Evolutionary conservation across 1,140 invertebrate species (phyloP).

Genomic region (Panagrolaimus sp.): DNA sequence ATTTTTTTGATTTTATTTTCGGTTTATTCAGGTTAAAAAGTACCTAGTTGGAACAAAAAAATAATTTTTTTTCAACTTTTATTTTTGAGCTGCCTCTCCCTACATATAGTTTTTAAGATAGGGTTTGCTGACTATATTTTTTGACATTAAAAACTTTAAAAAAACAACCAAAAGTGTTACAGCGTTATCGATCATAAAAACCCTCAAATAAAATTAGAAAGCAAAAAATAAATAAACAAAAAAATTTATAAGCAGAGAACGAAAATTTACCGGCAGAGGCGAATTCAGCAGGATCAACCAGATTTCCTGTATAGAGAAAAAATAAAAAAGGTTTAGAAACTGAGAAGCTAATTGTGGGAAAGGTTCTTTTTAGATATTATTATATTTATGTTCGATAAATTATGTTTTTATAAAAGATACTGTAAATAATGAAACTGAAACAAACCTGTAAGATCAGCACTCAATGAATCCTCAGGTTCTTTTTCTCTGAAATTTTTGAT

Average conservation of each 20-base stretch:
- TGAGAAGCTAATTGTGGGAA: slow-evolving; percentile 14
- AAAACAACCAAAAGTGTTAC: no score
- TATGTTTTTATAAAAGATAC: not conserved
- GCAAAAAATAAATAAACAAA: slow-evolving; percentile 29
- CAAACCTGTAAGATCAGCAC: slow-evolving; percentile 50
- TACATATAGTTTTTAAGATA: no score
- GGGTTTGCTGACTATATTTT: no score
- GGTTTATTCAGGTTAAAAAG: no score
- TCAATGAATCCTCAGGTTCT: slow-evolving; percentile 40
- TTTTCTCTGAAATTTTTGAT: slow-evolving; percentile 26
- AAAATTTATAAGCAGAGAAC: no score
- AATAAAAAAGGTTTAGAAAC: not conserved
- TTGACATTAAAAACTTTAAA: no score
- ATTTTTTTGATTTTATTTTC: no score
- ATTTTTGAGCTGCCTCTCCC: no score
- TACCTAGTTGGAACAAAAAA: no score
- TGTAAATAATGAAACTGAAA: slow-evolving; percentile 2
- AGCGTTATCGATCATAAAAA: slow-evolving; percentile 14
- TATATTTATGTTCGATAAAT: not conserved
- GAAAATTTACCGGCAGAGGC: slow-evolving; percentile 80
- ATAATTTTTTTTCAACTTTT: no score
- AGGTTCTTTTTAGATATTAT: slow-evolving; percentile 15
- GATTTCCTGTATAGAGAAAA: slow-evolving; percentile 70
- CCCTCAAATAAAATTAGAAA: slow-evolving; percentile 19
- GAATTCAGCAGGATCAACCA: slow-evolving; percentile 96